Conservation (phyloP, 2,113 vertebrate species). For the Anas platyrhynchos region DNA sequence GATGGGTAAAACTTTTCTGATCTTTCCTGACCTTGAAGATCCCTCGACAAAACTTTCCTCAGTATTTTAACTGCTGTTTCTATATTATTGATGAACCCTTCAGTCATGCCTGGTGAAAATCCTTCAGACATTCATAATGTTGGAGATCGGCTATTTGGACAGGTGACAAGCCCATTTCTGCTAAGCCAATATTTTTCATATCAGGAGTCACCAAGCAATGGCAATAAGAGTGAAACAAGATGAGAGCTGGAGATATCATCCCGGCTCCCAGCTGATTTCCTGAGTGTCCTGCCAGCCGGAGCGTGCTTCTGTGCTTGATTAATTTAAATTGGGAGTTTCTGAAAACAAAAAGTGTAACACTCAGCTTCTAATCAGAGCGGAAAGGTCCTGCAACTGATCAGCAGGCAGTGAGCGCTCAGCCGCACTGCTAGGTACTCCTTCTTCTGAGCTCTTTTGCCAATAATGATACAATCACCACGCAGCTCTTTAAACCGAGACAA, state of each 20-base stretch:
- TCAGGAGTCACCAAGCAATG: conserved; percentile 1
- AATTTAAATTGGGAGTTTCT: conserved; percentile 55
- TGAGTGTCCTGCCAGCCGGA: neutral
- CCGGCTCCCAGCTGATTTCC: conserved; percentile 16
- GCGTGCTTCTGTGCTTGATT: conserved; percentile 12
- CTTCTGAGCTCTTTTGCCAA: neutral
- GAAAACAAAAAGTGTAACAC: conserved; percentile 52
- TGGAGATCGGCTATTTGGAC: conserved; percentile 33
- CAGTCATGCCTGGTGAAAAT: conserved; percentile 32
- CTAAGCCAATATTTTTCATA: conserved; percentile 59
- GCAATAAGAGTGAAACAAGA: conserved; percentile 36
- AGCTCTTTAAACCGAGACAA: conserved; percentile 13
- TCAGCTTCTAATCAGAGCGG: neutral
- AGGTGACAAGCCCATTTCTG: conserved; percentile 28
- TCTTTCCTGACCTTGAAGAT: conserved; percentile 33
- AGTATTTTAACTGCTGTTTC: conserved; percentile 44
- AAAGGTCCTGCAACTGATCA: neutral
- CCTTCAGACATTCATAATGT: conserved; percentile 3
- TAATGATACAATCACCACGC: neutral
- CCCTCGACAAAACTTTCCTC: conserved; percentile 16
- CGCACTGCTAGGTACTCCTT: conserved; percentile 1
- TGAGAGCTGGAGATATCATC: conserved; percentile 2
- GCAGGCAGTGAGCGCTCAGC: neutral
- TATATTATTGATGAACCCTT: conserved; percentile 47
- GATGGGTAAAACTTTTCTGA: neutral